These are phyloP conservation scores for Ceuthmochares aereus DNA, from an alignment of 2,113 vertebrate species.

Conservation along the genomic window DNA sequence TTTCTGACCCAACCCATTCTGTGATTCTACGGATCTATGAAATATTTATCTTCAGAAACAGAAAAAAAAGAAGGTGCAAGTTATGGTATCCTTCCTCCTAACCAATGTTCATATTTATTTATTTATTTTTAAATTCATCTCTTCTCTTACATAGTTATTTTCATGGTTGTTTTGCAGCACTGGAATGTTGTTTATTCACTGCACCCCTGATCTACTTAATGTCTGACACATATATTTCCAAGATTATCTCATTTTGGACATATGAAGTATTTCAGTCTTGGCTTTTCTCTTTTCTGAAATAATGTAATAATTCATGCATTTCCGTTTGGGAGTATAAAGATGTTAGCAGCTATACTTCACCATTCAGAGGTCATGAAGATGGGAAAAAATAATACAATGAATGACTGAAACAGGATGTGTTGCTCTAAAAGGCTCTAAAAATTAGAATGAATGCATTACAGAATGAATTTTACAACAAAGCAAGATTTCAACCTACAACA, in stretches of 20 bases:
- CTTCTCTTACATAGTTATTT: background rate
- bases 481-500: slow-evolving; percentile 34
- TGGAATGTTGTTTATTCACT: background rate
- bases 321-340: background rate
- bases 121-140: background rate
- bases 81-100: background rate
- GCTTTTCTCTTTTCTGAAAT: background rate
- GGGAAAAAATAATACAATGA: background rate
- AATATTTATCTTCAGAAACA: background rate
- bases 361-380: background rate
- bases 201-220: background rate
- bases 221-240: background rate
- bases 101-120: rapidly evolving
- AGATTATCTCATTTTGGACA: background rate
- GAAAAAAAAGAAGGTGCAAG: background rate
- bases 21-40: no score
- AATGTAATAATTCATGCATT: background rate
- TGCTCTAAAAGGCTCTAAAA: background rate
- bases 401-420: background rate
- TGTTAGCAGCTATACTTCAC: background rate
- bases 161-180: background rate
- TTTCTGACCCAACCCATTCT: no score
- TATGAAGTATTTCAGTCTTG: background rate
- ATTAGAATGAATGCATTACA: background rate
- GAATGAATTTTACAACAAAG: background rate